These are phyloP conservation scores for Biston stratarius DNA, from an alignment of 2,888 invertebrate species.

Conservation along the genomic window DNA sequence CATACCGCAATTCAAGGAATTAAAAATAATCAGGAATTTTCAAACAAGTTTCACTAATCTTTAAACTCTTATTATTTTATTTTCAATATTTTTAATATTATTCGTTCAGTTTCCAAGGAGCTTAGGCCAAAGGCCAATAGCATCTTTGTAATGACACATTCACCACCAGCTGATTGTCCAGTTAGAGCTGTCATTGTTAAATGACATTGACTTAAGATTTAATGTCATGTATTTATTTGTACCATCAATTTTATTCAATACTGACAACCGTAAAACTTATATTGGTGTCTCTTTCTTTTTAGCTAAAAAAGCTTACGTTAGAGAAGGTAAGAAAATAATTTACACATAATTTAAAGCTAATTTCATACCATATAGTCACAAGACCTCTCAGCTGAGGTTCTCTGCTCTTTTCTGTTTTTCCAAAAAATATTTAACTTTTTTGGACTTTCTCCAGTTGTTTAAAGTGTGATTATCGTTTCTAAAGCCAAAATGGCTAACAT, in stretches of 20 bases:
- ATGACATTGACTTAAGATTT: constrained; percentile 6
- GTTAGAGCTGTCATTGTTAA: too few relatives aligned
- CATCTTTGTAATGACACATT: too few relatives aligned
- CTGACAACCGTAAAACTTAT: constrained; percentile 61
- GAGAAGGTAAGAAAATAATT: constrained; percentile 77
- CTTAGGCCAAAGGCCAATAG: too few relatives aligned
- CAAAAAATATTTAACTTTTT: constrained; percentile 57
- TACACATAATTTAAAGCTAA: constrained; percentile 54
- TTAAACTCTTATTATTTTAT: too few relatives aligned
- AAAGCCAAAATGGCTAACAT: constrained; percentile 83
- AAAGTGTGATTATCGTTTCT: constrained; percentile 54
- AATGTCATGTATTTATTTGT: constrained; percentile 42
- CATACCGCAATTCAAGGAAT: too few relatives aligned
- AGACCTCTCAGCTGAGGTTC: constrained; percentile 85
- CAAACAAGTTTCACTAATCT: too few relatives aligned
- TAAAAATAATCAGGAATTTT: too few relatives aligned
- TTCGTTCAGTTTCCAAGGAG: too few relatives aligned
- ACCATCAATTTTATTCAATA: constrained; percentile 47
- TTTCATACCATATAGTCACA: constrained; percentile 80
- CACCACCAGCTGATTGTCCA: too few relatives aligned
- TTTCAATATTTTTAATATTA: too few relatives aligned
- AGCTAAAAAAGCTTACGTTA: constrained; percentile 66
- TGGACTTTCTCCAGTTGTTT: constrained; percentile 56
- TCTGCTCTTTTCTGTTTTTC: constrained; percentile 65
- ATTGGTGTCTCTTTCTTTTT: constrained; percentile 68